Base-by-base conservation (phyloP, 2,797 vertebrate species). In the Lophotriccus pileatus region DNA sequence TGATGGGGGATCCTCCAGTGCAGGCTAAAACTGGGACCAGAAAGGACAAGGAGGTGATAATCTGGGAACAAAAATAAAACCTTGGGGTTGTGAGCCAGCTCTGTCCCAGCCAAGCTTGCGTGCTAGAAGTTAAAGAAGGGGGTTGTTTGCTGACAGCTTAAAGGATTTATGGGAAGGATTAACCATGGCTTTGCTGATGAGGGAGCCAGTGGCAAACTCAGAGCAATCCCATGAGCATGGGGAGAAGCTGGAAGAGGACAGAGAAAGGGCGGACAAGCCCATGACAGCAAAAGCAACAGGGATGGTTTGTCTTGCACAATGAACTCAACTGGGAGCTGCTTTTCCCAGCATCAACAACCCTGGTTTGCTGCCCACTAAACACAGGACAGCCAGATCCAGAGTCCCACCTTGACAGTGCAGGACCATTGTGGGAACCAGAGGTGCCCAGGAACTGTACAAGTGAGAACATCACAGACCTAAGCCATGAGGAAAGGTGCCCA, bases 121-220 rank as follows among this genome's bases (percentile, higher is more conserved):
- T 92, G 96, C 74, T 76, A 92, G 34, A 93, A 88, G 67, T 87
- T 84, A 91, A 95, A 97, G 88, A 93, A 94, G 88, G 49, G 50
- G 84, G 90, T 90, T 95, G 93, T 96, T 95, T 96, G 93, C 92
- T 94, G 76, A 91, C 59, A 95, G 96, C 76, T 98, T 97, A 96
- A 93, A 80, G 95, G 95, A 97, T 95, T 97, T 97, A 94, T 79
- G 44, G 85, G 82, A 94, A 96, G 91, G 96, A 97, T 97, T 96
- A 97, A 94, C 83, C 66, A 66, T 91, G 85, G 93, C 87, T 96
- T 90, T 96, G 84, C 93, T 96, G 80, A 89, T 83, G 60, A 95
- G 77, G 95, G 78, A 90, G 95, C 46, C 1, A 1, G 62, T 77
- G 82, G 91, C 72, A 75, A 96, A 96, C 73, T 62, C 32, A 0